Evolutionary conservation across 2,888 invertebrate genomes (phyloP), one percentile per base, ranked within the genome.

Genomic region (Lumbricus terrestris): DNA sequence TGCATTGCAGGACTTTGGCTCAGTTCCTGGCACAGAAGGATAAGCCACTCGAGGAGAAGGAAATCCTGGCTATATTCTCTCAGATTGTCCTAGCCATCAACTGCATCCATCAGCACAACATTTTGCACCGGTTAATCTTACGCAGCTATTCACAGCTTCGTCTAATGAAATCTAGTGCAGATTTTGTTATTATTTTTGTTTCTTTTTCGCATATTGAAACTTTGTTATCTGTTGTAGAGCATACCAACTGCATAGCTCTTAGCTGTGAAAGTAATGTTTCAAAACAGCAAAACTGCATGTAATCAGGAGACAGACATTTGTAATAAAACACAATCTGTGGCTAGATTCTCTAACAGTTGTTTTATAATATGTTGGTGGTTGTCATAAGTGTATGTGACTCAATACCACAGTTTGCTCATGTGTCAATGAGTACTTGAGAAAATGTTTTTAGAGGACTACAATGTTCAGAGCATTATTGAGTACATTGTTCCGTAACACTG

Each of bases 71-170:
- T 13, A 95, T 96, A 91, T 96, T 97, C 93, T 96, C 96, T 91
- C 97, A 97, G 94, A 97, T 97, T 92, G 96, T 96, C 16, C 96
- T 96, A 89, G 97, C 97, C 3, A 96, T 97, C 16, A 95, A 96
- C 91, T 96, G 97, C 93, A 96, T 97, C 96, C 97, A 97, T 94
- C 95, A 96, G 54, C 96, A 96, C 93, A 96, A 96, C 93, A 96
- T 96, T 37, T 93, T 96, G 23, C 96, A 96, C 93, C 94, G 95
- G 95, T 95, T 92, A 69, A 69, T 69, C 23, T 47, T 5, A 69
- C 69, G 4, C n/a, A n/a, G 11, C 29, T n/a, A n/a, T 69, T 69
- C 69, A n/a, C n/a, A 69, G n/a, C 8, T 69, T 16, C 1, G 8
- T 29, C 69, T n/a, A 69, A 69, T n/a, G n/a, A 69, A 69, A n/a